A percentile compares a stretch with the other conserved stretches of the same genome.
These are phyloP conservation scores for Lepidothrix coronata DNA, from an alignment of 2,113 vertebrate genomes.

Conservation along the genomic window DNA sequence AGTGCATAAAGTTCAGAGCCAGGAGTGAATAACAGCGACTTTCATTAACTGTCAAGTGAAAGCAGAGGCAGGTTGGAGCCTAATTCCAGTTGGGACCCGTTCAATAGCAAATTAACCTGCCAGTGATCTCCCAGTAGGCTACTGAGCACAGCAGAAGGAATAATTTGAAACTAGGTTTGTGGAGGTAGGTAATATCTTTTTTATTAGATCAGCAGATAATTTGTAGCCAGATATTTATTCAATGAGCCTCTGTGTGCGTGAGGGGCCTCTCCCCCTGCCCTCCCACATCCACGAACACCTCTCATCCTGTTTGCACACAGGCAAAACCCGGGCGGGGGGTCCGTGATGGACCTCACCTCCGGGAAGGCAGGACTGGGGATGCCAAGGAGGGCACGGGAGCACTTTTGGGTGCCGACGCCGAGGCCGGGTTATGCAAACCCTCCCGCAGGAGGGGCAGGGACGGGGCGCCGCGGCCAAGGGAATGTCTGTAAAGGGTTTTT, in stretches of 20 bases:
- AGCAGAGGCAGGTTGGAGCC: slow-evolving; percentile 41
- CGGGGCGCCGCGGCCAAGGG: not conserved
- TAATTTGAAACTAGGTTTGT: slow-evolving; percentile 59
- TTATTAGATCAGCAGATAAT: slow-evolving; percentile 64
- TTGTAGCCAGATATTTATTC: slow-evolving; percentile 52
- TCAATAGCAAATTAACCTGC: slow-evolving; percentile 70
- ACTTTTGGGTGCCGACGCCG: accelerated
- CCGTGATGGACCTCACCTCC: accelerated
- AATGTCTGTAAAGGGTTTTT: not conserved
- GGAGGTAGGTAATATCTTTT: slow-evolving; percentile 62
- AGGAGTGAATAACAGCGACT: slow-evolving; percentile 40
- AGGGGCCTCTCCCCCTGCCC: not conserved
- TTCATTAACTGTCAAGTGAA: slow-evolving; percentile 57
- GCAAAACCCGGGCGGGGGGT: not conserved
- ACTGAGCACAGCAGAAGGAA: slow-evolving; percentile 34
- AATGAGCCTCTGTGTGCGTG: not conserved
- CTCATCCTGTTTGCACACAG: accelerated
- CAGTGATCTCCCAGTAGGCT: slow-evolving; percentile 56
- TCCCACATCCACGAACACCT: not conserved
- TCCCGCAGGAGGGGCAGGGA: not conserved
- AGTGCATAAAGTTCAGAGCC: slow-evolving; percentile 19
- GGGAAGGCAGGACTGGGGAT: accelerated
- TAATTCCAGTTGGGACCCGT: slow-evolving; percentile 56
- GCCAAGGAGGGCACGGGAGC: accelerated
- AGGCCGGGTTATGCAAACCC: not conserved